Conservation (phyloP, 2,888 invertebrate genomes). For the Peribatodes rhomboidaria region DNA sequence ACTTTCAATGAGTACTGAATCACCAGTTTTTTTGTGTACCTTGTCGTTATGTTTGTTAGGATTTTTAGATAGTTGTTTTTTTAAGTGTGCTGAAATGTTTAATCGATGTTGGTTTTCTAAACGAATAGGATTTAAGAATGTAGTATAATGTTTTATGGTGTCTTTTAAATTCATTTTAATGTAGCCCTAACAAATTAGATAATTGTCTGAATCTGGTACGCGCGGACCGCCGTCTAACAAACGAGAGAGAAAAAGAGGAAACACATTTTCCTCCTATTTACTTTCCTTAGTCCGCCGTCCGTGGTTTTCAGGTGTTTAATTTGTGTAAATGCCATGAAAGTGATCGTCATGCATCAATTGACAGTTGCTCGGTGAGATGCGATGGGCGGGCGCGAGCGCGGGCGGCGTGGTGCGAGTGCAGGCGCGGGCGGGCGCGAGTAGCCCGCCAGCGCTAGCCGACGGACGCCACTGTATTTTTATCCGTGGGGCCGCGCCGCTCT, state of each 20-base stretch:
- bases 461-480: constrained; percentile 74
- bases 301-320: too few species aligned
- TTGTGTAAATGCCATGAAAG: too few species aligned
- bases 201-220: too few species aligned
- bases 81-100: not conserved
- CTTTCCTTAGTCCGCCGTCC: too few species aligned
- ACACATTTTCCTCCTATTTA: not conserved
- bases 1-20: not conserved
- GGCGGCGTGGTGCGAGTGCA: too few species aligned
- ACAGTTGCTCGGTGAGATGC: not conserved
- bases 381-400: constrained; percentile 4
- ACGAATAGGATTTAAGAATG: too few species aligned
- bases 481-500: constrained; percentile 78
- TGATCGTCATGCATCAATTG: not conserved
- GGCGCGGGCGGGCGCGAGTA: not conserved
- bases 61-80: not conserved
- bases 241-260: not conserved
- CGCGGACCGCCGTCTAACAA: too few species aligned
- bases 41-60: not conserved
- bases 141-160: too few species aligned
- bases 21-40: not conserved
- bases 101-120: not conserved
- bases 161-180: too few species aligned
- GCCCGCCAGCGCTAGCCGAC: not conserved
- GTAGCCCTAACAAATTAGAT: too few species aligned